These are phyloP conservation scores for Slavum lentiscoides DNA, from an alignment of 2,888 invertebrate genomes.

Conservation along the genomic window DNA sequence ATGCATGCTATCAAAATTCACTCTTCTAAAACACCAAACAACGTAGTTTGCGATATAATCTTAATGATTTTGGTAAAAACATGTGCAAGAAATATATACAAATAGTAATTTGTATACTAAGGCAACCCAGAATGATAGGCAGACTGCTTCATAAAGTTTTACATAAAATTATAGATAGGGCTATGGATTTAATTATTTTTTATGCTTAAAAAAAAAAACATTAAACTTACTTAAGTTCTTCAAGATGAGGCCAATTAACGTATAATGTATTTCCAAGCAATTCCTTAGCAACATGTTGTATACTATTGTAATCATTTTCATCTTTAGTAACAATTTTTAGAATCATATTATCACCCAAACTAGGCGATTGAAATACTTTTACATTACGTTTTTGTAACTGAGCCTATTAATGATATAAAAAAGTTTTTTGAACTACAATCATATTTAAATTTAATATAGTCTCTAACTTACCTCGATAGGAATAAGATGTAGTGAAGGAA, in stretches of 20 bases:
- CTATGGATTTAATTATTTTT: too few relatives aligned
- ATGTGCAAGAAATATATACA: too few relatives aligned
- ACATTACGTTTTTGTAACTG: slow-evolving; percentile 71
- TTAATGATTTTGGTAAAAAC: too few relatives aligned
- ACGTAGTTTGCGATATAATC: too few relatives aligned
- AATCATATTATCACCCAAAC: slow-evolving; percentile 81
- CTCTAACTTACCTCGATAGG: slow-evolving; percentile 70
- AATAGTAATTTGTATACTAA: too few relatives aligned
- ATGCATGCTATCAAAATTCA: too few relatives aligned
- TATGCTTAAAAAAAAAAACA: neutral
- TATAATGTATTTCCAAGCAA: slow-evolving; percentile 75
- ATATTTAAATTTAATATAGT: neutral
- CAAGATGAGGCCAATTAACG: slow-evolving; percentile 91
- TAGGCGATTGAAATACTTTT: slow-evolving; percentile 85
- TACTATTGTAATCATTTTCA: slow-evolving; percentile 20
- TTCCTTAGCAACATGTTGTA: slow-evolving; percentile 62
- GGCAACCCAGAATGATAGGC: too few relatives aligned
- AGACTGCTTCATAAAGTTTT: too few relatives aligned
- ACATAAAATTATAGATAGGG: too few relatives aligned
- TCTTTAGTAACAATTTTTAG: slow-evolving; percentile 64
- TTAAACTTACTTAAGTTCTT: slow-evolving; percentile 73
- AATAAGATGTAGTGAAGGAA: slow-evolving; percentile 87
- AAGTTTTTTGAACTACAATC: slow-evolving; percentile 1
- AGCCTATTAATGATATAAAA: slow-evolving; percentile 63
- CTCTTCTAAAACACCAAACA: too few relatives aligned